Evolutionary conservation across 2,797 vertebrate genomes (phyloP).

Genomic region (Mareca penelope): DNA sequence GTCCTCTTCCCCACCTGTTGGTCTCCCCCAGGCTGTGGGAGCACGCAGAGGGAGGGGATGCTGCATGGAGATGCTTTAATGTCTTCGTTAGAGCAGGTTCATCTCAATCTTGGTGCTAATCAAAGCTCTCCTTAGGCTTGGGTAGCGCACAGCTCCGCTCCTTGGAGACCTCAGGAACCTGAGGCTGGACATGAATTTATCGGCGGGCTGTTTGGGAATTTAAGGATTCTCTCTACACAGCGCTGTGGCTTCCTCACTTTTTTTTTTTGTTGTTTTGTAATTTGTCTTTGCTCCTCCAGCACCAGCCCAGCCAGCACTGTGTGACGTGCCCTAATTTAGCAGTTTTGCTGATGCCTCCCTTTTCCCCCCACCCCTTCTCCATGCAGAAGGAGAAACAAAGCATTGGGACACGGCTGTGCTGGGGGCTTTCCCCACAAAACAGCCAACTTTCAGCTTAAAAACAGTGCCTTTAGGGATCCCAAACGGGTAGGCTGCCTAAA

Average conservation of each 20-base stretch:
- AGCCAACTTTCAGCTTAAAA: neutral
- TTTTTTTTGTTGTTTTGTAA: neutral
- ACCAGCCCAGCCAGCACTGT: neutral
- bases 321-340: slow-evolving; percentile 20
- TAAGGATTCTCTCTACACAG: neutral
- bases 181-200: neutral
- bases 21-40: neutral
- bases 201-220: neutral
- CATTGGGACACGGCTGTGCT: neutral
- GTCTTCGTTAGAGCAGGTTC: neutral
- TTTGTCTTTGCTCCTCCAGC: neutral
- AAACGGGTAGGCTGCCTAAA: neutral
- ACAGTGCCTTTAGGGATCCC: neutral
- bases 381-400: neutral
- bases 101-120: neutral
- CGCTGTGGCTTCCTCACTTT: neutral
- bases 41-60: neutral
- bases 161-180: neutral
- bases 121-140: neutral
- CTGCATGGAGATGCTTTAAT: neutral
- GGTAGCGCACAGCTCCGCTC: neutral
- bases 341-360: slow-evolving; percentile 7
- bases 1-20: slow-evolving; percentile 29
- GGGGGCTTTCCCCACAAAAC: neutral
- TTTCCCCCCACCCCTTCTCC: neutral